phyloP scores from a whole-genome alignment of 2,888 invertebrate species.

The Galeruca laticollis region DNA sequence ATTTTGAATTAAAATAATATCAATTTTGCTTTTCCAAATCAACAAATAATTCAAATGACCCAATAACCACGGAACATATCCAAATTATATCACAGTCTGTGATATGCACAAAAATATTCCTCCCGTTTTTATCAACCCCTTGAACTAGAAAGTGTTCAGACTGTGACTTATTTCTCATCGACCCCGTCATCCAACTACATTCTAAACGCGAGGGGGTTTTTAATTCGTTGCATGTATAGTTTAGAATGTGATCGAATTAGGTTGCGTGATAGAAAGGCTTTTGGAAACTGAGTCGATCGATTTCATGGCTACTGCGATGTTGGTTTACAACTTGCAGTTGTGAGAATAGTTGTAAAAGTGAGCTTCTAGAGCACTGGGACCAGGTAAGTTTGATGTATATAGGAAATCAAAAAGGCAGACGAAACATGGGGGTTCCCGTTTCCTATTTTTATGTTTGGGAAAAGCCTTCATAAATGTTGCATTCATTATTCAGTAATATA shows the following conservation, averaged over 20 bases:
- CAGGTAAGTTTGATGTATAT: conserved; percentile 35
- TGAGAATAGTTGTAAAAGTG: conserved; percentile 51
- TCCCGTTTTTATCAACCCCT: conserved; percentile 43
- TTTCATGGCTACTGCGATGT: conserved; percentile 35
- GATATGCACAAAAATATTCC: conserved; percentile 19
- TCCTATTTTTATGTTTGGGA: conserved; percentile 11
- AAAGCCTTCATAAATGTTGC: too few relatives aligned
- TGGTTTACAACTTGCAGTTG: conserved; percentile 35
- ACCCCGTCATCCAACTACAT: conserved; percentile 36
- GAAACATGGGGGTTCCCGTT: neutral
- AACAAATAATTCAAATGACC: conserved; percentile 30
- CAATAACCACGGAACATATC: conserved; percentile 24
- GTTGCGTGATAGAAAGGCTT: conserved; percentile 49
- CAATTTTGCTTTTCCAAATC: conserved; percentile 12
- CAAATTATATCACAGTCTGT: conserved; percentile 22
- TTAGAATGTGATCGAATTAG: conserved; percentile 30
- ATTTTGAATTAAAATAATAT: neutral
- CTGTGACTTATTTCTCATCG: conserved; percentile 47
- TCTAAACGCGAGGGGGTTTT: conserved; percentile 40
- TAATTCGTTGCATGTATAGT: neutral
- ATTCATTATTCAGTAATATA: too few relatives aligned
- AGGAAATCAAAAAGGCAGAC: conserved; percentile 8
- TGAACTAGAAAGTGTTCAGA: conserved; percentile 53
- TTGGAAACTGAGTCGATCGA: conserved; percentile 42
- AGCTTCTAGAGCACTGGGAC: conserved; percentile 32